A percentile compares a stretch with the other conserved stretches of the same genome.
Conservation (phyloP, 2,113 vertebrate genomes). For the Pomatostomus ruficeps region DNA sequence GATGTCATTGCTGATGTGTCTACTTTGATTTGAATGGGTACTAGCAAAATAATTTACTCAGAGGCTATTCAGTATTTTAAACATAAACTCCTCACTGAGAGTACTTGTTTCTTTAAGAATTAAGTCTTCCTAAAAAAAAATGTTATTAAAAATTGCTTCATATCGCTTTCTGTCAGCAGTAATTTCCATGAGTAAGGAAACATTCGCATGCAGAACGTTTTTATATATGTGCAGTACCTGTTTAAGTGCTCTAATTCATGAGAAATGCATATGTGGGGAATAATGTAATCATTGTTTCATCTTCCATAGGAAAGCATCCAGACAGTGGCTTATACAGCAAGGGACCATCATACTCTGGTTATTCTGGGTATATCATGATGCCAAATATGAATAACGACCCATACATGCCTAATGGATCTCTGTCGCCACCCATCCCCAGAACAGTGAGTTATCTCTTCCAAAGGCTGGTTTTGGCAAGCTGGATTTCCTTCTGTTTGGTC, state of each 20-base stretch:
- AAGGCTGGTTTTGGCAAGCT: background rate
- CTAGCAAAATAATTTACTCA: background rate
- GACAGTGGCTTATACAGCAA: conserved; percentile 90
- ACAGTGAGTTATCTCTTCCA: conserved; percentile 84
- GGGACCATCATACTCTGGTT: conserved; percentile 87
- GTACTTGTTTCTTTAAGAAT: background rate
- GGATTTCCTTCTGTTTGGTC: background rate
- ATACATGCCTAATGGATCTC: conserved; percentile 96
- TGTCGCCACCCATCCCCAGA: conserved; percentile 95
- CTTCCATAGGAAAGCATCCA: conserved; percentile 84
- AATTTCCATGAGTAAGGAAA: background rate
- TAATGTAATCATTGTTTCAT: conserved; percentile 21
- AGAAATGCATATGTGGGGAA: background rate
- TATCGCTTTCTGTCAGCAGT: background rate
- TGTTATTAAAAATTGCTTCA: background rate
- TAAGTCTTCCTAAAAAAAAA: background rate
- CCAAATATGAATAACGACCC: conserved; percentile 95
- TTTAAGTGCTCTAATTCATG: background rate
- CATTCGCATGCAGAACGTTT: background rate
- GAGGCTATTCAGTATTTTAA: background rate
- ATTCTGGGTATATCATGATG: conserved; percentile 99
- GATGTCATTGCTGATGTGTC: background rate
- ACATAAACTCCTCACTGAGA: background rate
- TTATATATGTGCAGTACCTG: background rate
- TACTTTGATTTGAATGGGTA: background rate